Evolutionary conservation across 2,797 vertebrate genomes (phyloP), one percentile per base, ranked within the genome.

Genomic region (Microctenopoma stevenorrisi): DNA sequence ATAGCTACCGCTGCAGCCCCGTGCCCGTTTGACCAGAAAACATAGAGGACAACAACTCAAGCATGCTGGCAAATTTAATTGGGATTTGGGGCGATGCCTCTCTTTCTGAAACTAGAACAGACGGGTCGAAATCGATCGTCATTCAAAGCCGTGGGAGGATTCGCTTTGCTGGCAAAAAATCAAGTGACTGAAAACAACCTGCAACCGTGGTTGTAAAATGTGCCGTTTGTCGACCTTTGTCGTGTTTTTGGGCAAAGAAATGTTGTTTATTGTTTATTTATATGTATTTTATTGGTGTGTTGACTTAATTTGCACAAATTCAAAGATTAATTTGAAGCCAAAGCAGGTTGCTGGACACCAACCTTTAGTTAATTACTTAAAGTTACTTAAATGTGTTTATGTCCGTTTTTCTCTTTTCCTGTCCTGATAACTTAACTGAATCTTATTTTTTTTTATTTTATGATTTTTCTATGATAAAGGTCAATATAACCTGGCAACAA

Each of bases 1-100:
- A 49, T 74, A 38, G 4, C 61, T 72, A 68, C 54, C 66, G 40
- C 82, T 55, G 37, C 40, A 35, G 54, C 43, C 58, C 10, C 38
- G 52, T 65, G 66, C 70, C 68, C 16, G 0, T 72, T 72, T 70
- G 66, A 76, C 79, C 6, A 7, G 43, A 83, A 73, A 79, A 81
- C 79, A 70, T 25, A 33, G 44, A 56, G 53, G 44, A 58, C 5
- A 28, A 53, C 38, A 40, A 67, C 60, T 73, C 42, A 53, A 72
- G 61, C 64, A 56, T 63, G 58, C 64, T 52, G 70, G 47, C 43
- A 64, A 54, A 62, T 74, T 76, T 64, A 46, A 64, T 68, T 72
- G 48, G 61, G 48, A 75, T 79, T 75, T 77, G 16, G 47, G 58
- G 50, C 65, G 47, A 47, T 15, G 55, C 43, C 15, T 25, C 28